Conservation (phyloP, 2,888 invertebrate genomes). For the Ophonus ardosiacus region DNA sequence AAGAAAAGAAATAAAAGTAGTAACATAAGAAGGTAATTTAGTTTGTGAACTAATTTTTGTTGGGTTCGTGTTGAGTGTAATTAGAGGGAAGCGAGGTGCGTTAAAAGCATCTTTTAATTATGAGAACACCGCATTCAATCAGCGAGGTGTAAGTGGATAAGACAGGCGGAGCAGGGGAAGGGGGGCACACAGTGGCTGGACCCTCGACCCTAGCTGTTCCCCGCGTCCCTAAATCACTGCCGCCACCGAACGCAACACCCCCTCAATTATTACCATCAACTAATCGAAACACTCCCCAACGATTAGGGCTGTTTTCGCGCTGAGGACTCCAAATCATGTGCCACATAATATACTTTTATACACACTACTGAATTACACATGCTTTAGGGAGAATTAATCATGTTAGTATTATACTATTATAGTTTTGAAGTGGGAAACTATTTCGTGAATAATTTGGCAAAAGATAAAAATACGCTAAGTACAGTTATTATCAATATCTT, state of each 20-base stretch:
- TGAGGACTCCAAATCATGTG: background rate
- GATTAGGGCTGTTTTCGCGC: constrained; percentile 55
- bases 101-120: constrained; percentile 60
- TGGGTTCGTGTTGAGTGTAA: constrained; percentile 49
- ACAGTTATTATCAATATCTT: too few species aligned
- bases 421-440: too few species aligned
- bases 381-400: background rate
- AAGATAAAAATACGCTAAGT: too few species aligned
- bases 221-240: constrained; percentile 27
- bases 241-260: background rate
- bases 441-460: too few species aligned
- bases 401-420: background rate
- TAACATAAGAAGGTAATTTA: background rate
- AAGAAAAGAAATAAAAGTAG: background rate
- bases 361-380: background rate
- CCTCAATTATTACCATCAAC: constrained; percentile 61
- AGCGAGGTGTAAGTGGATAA: constrained; percentile 42
- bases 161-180: constrained; percentile 5
- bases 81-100: constrained; percentile 46
- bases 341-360: background rate
- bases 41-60: background rate
- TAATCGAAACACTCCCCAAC: constrained; percentile 62
- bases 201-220: constrained; percentile 36
- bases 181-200: background rate
- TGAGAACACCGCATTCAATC: constrained; percentile 58